phyloP scores from a whole-genome alignment of 2,113 vertebrate genomes.

The Vimba vimba region DNA sequence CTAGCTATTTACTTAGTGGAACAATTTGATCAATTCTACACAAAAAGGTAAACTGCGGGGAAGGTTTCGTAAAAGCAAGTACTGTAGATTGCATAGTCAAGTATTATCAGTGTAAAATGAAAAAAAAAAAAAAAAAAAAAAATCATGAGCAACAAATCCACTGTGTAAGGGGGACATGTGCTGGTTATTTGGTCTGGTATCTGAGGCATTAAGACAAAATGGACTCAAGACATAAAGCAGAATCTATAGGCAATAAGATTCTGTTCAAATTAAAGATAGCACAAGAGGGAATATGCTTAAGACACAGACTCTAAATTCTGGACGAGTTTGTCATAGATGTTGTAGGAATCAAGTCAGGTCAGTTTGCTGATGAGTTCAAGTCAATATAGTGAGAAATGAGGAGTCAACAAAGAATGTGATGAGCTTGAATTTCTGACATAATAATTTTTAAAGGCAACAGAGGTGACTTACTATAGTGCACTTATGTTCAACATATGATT shows the following conservation, averaged over 20 bases:
- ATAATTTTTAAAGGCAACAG: background rate
- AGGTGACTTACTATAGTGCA: background rate
- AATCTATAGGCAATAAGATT: background rate
- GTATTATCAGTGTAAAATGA: conserved; percentile 57
- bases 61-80: conserved; percentile 36
- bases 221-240: background rate
- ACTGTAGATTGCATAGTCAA: conserved; percentile 49
- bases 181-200: conserved; percentile 44
- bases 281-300: background rate
- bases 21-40: conserved; percentile 7
- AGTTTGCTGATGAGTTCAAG: background rate
- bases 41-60: background rate
- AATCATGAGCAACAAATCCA: background rate
- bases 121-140: background rate
- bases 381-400: background rate
- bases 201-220: conserved; percentile 35
- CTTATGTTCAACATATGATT: background rate
- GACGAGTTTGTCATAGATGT: background rate
- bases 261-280: background rate
- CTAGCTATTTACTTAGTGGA: conserved; percentile 21
- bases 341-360: background rate
- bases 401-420: background rate
- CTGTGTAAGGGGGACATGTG: conserved; percentile 21
- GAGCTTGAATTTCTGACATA: background rate
- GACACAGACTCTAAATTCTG: background rate